Evolutionary conservation across 2,797 vertebrate species (phyloP), one percentile per base, ranked within the genome.

Genomic region (Pseudochirops cupreus): DNA sequence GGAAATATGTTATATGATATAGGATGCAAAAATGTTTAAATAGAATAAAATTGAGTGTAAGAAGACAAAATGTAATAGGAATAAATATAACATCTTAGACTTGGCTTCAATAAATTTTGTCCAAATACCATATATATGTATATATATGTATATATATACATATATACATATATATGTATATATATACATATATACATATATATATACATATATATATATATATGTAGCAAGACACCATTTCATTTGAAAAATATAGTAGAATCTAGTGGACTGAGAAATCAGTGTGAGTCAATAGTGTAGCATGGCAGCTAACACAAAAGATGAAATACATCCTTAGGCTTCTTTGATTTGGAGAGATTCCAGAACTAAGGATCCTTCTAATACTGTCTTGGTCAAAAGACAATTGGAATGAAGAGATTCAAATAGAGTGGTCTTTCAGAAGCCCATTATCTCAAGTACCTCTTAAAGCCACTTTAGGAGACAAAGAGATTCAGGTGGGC

Each of bases 181-280:
- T n/a, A n/a, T n/a, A n/a, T n/a, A n/a, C n/a, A n/a, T n/a, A n/a
- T n/a, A n/a, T n/a, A n/a, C n/a, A n/a, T n/a, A n/a, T n/a, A n/a
- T n/a, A n/a, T n/a, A n/a, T n/a, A n/a, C n/a, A n/a, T n/a, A n/a
- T n/a, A n/a, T n/a, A n/a, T n/a, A n/a, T n/a, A n/a, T n/a, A n/a
- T n/a, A n/a, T n/a, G n/a, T n/a, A 14, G 3, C n/a, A 2, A 39
- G 16, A 39, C 0, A 21, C 39, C 5, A 39, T 39, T 74, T 39
- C 16, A 39, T 39, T 74, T 39, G n/a, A 74, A 39, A 74, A 74
- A 74, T 74, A 74, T 74, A 26, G 11, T n/a, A 67, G 16, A 74
- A 74, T 39, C 16, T 74, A 21, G 16, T 7, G 18, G n/a, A 74
- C n/a, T 39, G n/a, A 74, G 7, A 74, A 74, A 24, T 39, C n/a